These are phyloP conservation scores for Carassius carassius DNA, from an alignment of 2,113 vertebrate genomes.

Conservation along the genomic window DNA sequence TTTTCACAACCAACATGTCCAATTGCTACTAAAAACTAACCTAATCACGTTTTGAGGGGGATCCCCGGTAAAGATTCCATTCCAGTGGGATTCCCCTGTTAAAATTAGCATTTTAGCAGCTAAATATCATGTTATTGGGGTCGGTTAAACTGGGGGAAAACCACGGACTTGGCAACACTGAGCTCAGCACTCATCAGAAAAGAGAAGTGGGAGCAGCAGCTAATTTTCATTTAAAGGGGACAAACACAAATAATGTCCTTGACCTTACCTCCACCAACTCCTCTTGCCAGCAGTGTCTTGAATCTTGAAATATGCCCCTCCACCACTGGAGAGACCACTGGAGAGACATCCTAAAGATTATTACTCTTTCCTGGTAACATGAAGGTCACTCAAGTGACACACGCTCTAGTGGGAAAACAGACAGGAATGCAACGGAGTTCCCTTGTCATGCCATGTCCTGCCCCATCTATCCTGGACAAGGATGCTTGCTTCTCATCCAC, in stretches of 20 bases:
- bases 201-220: too few relatives aligned
- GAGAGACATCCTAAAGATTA: conserved; percentile 44
- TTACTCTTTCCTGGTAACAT: conserved; percentile 31
- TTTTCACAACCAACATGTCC: too few relatives aligned
- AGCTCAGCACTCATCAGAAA: too few relatives aligned
- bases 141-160: too few relatives aligned
- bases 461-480: conserved; percentile 11
- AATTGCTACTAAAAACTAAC: too few relatives aligned
- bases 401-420: conserved; percentile 24
- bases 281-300: conserved; percentile 39
- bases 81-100: too few relatives aligned
- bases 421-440: conserved; percentile 20
- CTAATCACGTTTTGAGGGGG: too few relatives aligned
- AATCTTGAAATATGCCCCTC: conserved; percentile 53
- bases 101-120: too few relatives aligned
- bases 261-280: conserved; percentile 36
- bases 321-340: conserved; percentile 36
- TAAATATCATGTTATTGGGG: too few relatives aligned
- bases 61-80: too few relatives aligned
- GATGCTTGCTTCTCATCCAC: background rate
- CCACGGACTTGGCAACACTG: too few relatives aligned
- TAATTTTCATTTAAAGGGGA: too few relatives aligned
- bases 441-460: conserved; percentile 32
- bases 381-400: conserved; percentile 45
- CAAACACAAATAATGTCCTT: conserved; percentile 2